Percentiles rank a stretch among this genome's conserved stretches.
phyloP scores from a whole-genome alignment of 2,113 vertebrate genomes.

The Oryzias javanicus region DNA sequence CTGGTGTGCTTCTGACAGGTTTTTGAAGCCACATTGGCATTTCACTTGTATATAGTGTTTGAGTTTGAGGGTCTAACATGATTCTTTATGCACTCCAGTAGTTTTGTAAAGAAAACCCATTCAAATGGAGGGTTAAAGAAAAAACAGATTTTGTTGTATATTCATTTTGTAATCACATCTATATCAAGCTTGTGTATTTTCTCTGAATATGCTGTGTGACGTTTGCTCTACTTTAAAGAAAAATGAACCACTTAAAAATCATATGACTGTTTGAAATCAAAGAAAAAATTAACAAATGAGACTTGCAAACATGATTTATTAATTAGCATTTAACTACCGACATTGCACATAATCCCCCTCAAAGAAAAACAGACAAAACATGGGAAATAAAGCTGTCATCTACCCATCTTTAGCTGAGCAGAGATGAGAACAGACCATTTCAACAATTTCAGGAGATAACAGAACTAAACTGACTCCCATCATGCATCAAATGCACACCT shows the following conservation, averaged over 20 bases:
- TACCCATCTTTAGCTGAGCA: conserved; percentile 42
- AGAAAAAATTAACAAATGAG: neutral
- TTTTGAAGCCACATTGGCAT: conserved; percentile 23
- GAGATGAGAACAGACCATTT: conserved; percentile 41
- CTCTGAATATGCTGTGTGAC: conserved; percentile 1
- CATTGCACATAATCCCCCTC: conserved; percentile 77
- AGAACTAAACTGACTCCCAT: conserved; percentile 47
- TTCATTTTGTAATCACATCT: conserved; percentile 5
- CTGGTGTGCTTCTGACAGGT: conserved; percentile 13
- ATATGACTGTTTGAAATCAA: neutral
- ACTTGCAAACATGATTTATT: conserved; percentile 72
- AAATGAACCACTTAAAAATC: neutral
- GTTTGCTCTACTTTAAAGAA: conserved; percentile 9
- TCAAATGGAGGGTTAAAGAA: neutral
- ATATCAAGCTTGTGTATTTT: conserved; percentile 11
- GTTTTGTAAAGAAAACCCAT: conserved; percentile 17
- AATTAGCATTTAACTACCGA: conserved; percentile 51
- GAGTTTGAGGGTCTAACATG: conserved; percentile 17
- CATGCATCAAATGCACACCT: conserved; percentile 48
- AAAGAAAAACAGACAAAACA: conserved; percentile 62
- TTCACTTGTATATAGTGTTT: conserved; percentile 42
- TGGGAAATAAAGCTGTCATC: conserved; percentile 33
- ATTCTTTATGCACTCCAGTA: conserved; percentile 31
- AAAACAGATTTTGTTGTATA: neutral
- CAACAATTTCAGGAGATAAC: conserved; percentile 39